Evolutionary conservation across 2,888 invertebrate species (phyloP), one percentile per base, ranked within the genome.

Genomic region (Drosophila yooni): DNA sequence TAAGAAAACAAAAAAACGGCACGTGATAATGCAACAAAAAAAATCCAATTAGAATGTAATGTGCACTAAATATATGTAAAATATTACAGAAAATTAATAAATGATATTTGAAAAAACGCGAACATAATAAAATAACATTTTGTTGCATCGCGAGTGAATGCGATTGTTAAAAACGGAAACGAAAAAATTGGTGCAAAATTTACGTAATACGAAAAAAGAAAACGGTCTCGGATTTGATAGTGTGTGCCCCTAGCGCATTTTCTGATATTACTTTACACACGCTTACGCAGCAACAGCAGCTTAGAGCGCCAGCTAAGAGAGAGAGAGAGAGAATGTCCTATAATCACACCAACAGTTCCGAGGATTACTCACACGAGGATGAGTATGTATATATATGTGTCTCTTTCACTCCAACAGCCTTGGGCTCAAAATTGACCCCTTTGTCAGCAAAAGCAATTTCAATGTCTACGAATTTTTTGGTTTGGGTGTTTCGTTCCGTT

Each of bases 311-410:
- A 40, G 33, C 21, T 25, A 51, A 53, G 52, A 61, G 36, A 46
- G 34, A 61, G 36, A 46, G 34, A 13, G 21, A 46, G 38, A 86
- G 52, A 58, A 87, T 87, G 87, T 83, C 87, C 51, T 88, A 83
- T 58, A 87, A 90, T 59, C 76, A 65, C 77, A 86, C 69, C 79
- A 83, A 79, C 70, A 86, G 83, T 59, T 40, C 81, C 54, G 79
- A 83, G 79, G 87, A 80, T 71, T 73, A 83, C 70, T 56, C 90
- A 73, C 74, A 67, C 33, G 89, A 86, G 61, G 87, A 87, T 81
- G 87, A 87, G 87, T 87, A 88, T 72, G 87, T 87, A 56, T 60
- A 56, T 60, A 51, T 27, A n/a, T 29, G n/a, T 25, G 1, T 25
- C 7, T 7, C 25, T 46, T 11, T n/a, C 15, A 21, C 7, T 21